These are phyloP conservation scores for Mastigias papua DNA, from an alignment of 30 jellyfish, hydroid and myxozoan species.

Conservation along the genomic window DNA sequence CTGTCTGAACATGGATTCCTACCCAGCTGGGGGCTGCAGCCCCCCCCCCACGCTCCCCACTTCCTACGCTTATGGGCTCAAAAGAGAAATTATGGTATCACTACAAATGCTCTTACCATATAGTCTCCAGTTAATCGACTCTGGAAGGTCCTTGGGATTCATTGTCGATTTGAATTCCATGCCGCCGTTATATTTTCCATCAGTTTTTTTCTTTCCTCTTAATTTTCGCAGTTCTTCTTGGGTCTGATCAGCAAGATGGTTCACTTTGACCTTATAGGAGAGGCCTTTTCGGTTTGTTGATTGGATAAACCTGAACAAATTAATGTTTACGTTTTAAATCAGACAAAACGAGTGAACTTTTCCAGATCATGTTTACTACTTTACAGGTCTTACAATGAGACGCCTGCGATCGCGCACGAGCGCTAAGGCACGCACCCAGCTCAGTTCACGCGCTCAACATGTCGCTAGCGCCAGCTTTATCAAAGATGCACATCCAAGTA, in stretches of 20 bases:
- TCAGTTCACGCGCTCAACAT: no score
- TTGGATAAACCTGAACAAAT: slow-evolving; percentile 51
- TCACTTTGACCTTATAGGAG: slow-evolving; percentile 46
- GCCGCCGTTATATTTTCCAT: slow-evolving; percentile 74
- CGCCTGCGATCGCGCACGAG: no score
- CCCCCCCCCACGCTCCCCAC: no score
- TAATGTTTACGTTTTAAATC: not conserved
- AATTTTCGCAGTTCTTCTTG: slow-evolving; percentile 48
- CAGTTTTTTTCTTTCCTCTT: slow-evolving; percentile 69
- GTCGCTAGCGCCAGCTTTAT: no score
- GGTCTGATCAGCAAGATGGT: slow-evolving; percentile 74
- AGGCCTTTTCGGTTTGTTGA: slow-evolving; percentile 73
- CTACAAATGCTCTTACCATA: slow-evolving; percentile 71
- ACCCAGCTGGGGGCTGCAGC: no score
- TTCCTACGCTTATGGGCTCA: no score
- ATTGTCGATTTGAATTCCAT: slow-evolving; percentile 51
- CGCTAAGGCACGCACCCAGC: no score
- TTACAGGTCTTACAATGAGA: not conserved
- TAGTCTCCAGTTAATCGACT: slow-evolving; percentile 69
- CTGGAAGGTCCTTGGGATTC: slow-evolving; percentile 41
- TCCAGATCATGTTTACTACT: no score
- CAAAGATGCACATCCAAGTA: no score
- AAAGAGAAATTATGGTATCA: no score
- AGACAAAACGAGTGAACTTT: no score
- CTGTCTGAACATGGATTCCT: no score